Conservation (phyloP, 2,113 vertebrate genomes). For the Callipepla californica region DNA sequence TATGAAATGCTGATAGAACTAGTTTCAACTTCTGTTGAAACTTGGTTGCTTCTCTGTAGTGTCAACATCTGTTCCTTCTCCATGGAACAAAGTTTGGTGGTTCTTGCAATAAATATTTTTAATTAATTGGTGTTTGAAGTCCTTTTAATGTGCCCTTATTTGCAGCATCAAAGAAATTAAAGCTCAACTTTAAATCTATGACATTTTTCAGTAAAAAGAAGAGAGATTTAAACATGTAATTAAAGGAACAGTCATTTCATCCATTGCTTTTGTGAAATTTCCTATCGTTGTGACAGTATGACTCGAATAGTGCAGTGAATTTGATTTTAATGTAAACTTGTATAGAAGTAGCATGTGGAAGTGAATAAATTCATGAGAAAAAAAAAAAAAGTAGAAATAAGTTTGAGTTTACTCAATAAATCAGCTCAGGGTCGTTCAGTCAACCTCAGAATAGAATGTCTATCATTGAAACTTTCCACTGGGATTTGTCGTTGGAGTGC, state of each 20-base stretch:
- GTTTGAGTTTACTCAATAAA: conserved; percentile 14
- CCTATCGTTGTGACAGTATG: neutral
- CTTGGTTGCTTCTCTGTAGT: neutral
- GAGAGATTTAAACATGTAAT: neutral
- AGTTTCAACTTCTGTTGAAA: neutral
- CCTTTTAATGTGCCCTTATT: neutral
- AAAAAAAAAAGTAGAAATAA: conserved; percentile 8
- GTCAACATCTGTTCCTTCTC: neutral
- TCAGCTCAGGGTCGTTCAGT: conserved; percentile 28
- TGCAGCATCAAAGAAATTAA: neutral
- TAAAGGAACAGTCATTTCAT: neutral
- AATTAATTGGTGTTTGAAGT: neutral
- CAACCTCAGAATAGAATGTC: conserved; percentile 28
- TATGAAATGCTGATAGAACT: neutral
- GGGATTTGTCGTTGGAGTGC: conserved; percentile 51
- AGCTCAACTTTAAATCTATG: neutral
- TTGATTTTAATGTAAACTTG: neutral
- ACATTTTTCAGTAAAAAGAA: neutral
- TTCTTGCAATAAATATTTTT: neutral
- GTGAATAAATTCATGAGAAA: neutral
- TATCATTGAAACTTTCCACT: conserved; percentile 42
- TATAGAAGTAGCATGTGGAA: neutral
- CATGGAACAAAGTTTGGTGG: neutral
- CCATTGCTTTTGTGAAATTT: neutral
- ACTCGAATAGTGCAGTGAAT: neutral